phyloP scores from a whole-genome alignment of 2,797 vertebrate species.

The Eremophila alpestris region DNA sequence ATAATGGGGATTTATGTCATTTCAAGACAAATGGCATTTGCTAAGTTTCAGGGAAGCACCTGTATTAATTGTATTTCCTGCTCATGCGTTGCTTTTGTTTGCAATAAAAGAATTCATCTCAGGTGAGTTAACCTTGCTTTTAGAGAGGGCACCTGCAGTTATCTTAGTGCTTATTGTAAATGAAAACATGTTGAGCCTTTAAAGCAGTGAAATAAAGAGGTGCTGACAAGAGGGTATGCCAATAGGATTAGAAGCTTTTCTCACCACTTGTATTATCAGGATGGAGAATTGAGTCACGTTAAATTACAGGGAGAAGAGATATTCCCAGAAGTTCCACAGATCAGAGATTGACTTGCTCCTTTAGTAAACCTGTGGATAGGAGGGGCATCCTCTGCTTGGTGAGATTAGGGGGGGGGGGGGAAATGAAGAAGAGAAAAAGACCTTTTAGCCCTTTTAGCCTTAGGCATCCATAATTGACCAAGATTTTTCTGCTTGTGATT shows the following conservation, averaged over 20 bases:
- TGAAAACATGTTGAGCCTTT: conserved; percentile 85
- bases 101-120: conserved; percentile 80
- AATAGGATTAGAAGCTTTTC: conserved; percentile 81
- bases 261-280: conserved; percentile 76
- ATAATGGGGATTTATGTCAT: conserved; percentile 63
- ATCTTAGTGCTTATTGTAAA: conserved; percentile 79
- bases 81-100: conserved; percentile 79
- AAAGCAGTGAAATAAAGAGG: conserved; percentile 81
- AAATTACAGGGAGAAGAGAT: conserved; percentile 80
- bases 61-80: conserved; percentile 84
- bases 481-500: conserved; percentile 80
- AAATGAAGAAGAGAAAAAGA: not conserved
- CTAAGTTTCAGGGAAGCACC: conserved; percentile 78
- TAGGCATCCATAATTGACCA: conserved; percentile 79
- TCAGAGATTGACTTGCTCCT: conserved; percentile 71
- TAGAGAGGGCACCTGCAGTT: conserved; percentile 82
- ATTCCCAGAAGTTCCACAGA: conserved; percentile 82
- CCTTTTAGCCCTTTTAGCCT: conserved; percentile 63
- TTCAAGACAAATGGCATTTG: conserved; percentile 71
- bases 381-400: conserved; percentile 32
- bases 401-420: not conserved
- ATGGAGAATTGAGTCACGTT: conserved; percentile 76
- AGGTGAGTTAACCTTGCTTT: conserved; percentile 85
- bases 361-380: conserved; percentile 66
- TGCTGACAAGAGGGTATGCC: conserved; percentile 81